Percentiles rank a stretch among this genome's conserved stretches.
Conservation (phyloP, 2,797 vertebrate genomes). For the Naso thynnoides region DNA sequence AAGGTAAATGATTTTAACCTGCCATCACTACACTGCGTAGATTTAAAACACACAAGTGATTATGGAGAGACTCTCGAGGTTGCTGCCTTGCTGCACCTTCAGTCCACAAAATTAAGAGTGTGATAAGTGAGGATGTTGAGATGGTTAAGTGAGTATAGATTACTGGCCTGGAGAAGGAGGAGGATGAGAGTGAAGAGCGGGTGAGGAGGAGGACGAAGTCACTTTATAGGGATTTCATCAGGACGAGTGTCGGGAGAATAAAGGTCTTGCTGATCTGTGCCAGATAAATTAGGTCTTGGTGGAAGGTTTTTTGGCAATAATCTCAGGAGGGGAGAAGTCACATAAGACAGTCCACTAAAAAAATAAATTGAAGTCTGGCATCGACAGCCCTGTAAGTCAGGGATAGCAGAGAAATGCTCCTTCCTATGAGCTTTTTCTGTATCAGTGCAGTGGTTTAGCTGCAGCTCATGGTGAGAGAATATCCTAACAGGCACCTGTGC, state of each 20-base stretch:
- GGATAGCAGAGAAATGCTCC: slow-evolving; percentile 33
- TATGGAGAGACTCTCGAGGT: slow-evolving; percentile 45
- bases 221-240: slow-evolving; percentile 77
- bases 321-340: slow-evolving; percentile 64
- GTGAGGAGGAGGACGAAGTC: slow-evolving; percentile 45
- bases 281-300: slow-evolving; percentile 79
- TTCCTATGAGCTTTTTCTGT: slow-evolving; percentile 8
- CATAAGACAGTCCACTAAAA: slow-evolving; percentile 55
- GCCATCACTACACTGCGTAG: neutral
- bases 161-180: slow-evolving; percentile 39
- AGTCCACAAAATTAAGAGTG: slow-evolving; percentile 50
- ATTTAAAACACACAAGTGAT: slow-evolving; percentile 1
- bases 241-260: slow-evolving; percentile 75
- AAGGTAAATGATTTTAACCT: slow-evolving; percentile 21
- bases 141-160: slow-evolving; percentile 47
- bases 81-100: slow-evolving; percentile 38
- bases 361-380: slow-evolving; percentile 59
- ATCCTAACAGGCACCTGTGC: slow-evolving; percentile 3
- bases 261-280: slow-evolving; percentile 73
- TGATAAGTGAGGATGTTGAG: slow-evolving; percentile 56
- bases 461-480: slow-evolving; percentile 8
- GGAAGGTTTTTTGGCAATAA: slow-evolving; percentile 69
- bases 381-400: slow-evolving; percentile 24
- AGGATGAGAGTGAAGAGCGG: slow-evolving; percentile 31
- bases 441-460: slow-evolving; percentile 26